Percentiles rank a stretch among this genome's conserved stretches.
phyloP scores from a whole-genome alignment of 2,113 vertebrate genomes.

The Coptodon rendalli region DNA sequence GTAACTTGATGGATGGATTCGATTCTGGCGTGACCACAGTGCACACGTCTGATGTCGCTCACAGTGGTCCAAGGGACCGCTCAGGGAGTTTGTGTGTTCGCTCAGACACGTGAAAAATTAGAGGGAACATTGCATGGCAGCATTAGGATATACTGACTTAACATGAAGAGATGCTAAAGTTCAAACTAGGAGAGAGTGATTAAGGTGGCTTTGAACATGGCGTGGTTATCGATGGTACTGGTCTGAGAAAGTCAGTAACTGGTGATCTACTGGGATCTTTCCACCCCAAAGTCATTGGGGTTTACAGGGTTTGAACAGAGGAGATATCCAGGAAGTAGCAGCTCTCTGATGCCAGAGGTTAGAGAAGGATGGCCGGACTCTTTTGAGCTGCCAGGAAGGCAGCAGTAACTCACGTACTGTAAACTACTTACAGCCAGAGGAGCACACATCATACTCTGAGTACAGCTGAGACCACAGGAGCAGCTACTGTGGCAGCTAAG shows the following conservation, averaged over 20 bases:
- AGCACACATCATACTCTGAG: neutral
- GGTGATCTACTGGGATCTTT: neutral
- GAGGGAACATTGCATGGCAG: neutral
- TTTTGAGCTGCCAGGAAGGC: neutral
- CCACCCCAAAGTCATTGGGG: accelerated
- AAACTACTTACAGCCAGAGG: neutral
- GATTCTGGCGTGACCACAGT: no score
- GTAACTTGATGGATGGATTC: no score
- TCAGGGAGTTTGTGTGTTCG: no score
- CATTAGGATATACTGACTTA: neutral
- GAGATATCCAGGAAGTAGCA: neutral
- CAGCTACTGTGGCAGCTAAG: neutral
- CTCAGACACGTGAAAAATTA: no score
- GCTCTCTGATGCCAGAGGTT: neutral
- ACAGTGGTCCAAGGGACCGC: no score
- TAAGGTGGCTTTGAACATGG: neutral
- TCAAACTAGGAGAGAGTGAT: neutral
- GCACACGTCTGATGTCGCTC: no score
- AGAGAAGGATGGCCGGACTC: neutral
- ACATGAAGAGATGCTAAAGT: neutral
- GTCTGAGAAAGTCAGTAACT: neutral
- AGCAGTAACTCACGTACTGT: neutral
- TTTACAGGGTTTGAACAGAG: neutral
- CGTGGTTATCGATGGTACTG: neutral
- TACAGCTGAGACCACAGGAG: neutral